Evolutionary conservation across 2,888 invertebrate genomes (phyloP).

Genomic region (Orchestes rusci): DNA sequence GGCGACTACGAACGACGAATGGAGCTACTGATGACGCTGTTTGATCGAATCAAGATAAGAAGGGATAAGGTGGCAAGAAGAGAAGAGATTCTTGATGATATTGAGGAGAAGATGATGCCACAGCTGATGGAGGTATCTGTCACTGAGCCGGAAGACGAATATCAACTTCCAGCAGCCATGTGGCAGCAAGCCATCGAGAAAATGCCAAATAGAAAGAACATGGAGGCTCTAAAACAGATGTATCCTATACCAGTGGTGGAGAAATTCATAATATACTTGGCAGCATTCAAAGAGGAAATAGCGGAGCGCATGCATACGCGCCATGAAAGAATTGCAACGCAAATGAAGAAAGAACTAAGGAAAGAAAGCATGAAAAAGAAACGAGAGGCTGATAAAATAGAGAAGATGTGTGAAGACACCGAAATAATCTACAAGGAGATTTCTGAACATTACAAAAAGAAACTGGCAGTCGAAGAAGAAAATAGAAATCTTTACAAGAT

Average conservation of each 20-base stretch:
- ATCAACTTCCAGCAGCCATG: conserved; percentile 39
- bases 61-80: conserved; percentile 34
- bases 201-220: conserved; percentile 35
- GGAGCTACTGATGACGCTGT: conserved; percentile 37
- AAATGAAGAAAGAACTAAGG: conserved; percentile 41
- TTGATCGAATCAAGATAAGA: conserved; percentile 34
- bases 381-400: conserved; percentile 32
- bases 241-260: conserved; percentile 39
- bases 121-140: conserved; percentile 35
- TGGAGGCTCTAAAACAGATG: conserved; percentile 32
- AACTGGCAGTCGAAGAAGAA: conserved; percentile 31
- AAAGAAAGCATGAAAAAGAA: conserved; percentile 38
- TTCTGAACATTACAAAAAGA: conserved; percentile 33
- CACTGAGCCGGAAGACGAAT: conserved; percentile 34
- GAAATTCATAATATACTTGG: conserved; percentile 37
- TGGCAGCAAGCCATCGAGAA: conserved; percentile 42
- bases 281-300: conserved; percentile 40
- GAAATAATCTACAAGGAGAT: conserved; percentile 32
- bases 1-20: conserved; percentile 32
- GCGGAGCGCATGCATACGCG: conserved; percentile 39
- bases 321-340: conserved; percentile 40
- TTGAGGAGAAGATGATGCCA: conserved; percentile 35
- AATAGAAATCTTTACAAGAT: conserved; percentile 25
- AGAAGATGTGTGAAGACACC: conserved; percentile 33
- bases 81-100: conserved; percentile 40